Percentiles rank a stretch among this genome's conserved stretches.
phyloP scores from a whole-genome alignment of 2,888 invertebrate genomes.

The Hanleya hanleyi region DNA sequence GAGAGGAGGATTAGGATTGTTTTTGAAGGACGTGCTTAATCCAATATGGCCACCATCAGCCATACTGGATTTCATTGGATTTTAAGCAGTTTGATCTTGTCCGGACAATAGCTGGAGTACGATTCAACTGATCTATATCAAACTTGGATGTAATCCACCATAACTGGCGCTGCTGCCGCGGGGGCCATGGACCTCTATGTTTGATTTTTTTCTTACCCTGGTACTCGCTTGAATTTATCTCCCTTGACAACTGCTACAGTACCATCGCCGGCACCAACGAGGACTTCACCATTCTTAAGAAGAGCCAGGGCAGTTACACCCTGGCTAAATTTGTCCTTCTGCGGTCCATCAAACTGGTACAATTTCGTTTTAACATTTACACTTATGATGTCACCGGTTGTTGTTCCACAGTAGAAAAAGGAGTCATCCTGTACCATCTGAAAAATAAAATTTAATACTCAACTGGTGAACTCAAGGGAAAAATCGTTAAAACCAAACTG shows the following conservation, averaged over 20 bases:
- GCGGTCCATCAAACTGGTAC: constrained; percentile 65
- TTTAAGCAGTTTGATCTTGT: too few species aligned
- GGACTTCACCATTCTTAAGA: constrained; percentile 67
- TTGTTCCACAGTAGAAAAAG: constrained; percentile 88
- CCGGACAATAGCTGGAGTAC: too few species aligned
- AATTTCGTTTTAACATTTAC: constrained; percentile 64
- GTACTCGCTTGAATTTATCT: constrained; percentile 6
- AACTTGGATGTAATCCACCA: too few species aligned
- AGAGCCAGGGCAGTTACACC: constrained; percentile 72
- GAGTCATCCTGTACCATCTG: constrained; percentile 78
- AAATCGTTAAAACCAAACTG: too few species aligned
- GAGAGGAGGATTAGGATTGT: too few species aligned
- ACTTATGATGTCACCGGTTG: constrained; percentile 83
- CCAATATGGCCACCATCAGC: too few species aligned
- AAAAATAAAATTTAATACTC: constrained; percentile 10
- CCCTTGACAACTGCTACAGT: constrained; percentile 74
- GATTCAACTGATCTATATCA: too few species aligned
- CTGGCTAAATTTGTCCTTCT: constrained; percentile 65
- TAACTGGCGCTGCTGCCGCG: too few species aligned
- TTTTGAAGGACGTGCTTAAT: too few species aligned
- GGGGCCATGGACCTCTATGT: too few species aligned
- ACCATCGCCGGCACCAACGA: constrained; percentile 91
- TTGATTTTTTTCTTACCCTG: constrained; percentile 51
- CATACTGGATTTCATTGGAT: too few species aligned
- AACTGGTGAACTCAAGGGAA: too few species aligned